These are phyloP conservation scores for Halocaridina rubra DNA, from an alignment of 2,888 invertebrate species.

Conservation along the genomic window DNA sequence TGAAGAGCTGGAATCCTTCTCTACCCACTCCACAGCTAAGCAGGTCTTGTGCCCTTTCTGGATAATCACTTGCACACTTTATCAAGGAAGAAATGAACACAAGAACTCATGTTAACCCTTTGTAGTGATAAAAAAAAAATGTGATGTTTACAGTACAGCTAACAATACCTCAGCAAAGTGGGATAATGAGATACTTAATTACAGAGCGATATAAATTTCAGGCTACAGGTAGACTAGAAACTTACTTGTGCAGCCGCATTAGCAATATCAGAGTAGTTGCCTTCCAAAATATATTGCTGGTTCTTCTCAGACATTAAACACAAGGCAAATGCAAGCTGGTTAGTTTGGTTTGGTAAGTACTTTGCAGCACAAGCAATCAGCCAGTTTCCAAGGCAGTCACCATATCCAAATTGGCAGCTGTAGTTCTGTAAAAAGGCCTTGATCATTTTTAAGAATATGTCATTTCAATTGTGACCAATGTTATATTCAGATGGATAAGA, in stretches of 20 bases:
- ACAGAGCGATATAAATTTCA: too few species aligned
- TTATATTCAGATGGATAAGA: too few species aligned
- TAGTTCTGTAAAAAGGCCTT: background rate
- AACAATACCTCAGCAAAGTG: background rate
- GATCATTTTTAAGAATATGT: background rate
- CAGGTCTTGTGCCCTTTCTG: background rate
- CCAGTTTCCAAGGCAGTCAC: conserved; percentile 35
- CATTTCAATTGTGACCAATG: background rate
- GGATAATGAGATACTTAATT: background rate
- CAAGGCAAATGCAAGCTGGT: conserved; percentile 21
- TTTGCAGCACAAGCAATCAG: background rate
- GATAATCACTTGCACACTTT: background rate
- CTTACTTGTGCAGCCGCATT: background rate
- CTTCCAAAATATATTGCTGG: background rate
- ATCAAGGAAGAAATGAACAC: background rate
- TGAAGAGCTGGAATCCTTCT: conserved; percentile 11
- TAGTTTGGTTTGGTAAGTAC: background rate
- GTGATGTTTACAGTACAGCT: background rate
- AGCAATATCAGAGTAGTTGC: conserved; percentile 6
- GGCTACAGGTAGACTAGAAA: too few species aligned
- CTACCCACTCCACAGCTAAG: background rate
- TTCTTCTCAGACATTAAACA: conserved; percentile 15
- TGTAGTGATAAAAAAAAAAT: background rate
- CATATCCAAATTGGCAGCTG: conserved; percentile 9
- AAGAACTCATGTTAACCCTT: background rate